Evolutionary conservation across 2,797 vertebrate genomes (phyloP), one percentile per base, ranked within the genome.

Genomic region (Phoebastria nigripes): DNA sequence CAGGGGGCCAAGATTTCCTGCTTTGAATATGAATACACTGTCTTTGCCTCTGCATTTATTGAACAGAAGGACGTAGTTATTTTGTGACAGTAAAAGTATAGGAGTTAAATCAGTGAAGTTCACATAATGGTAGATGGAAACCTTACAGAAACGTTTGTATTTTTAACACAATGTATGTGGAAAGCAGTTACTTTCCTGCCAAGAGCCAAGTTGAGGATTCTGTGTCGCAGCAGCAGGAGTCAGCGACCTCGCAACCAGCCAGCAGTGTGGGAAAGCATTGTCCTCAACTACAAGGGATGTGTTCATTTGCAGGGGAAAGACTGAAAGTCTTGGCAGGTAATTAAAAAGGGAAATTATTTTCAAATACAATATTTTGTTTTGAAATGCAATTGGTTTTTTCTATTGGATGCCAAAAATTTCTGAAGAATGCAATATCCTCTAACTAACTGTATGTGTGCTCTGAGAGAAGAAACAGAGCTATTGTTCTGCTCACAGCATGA

Each of bases 291-390:
- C 49, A 83, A 95, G 84, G 65, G 67, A 89, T 85, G 72, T 95
- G 72, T 74, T 91, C 58, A 1, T 78, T 81, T 91, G 82, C 71
- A 91, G 65, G 69, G 74, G 61, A 91, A 92, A 76, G 61, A 77
- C 82, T 78, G 52, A 87, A 95, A 86, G 78, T 61, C 82, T 94
- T 96, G 93, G 89, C 89, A 96, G 84, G 93, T 96, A 94, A 91
- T 91, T 92, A 90, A 94, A 97, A 87, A 42, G 26, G 90, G 87
- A 95, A 97, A 54, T 92, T 3, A 81, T 89, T 94, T 94, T 86
- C 58, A 91, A 95, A 91, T 92, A 89, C 58, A 91, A 24, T 83
- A 83, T 93, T 96, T 81, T 91, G 73, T 88, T 92, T 92, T 94
- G 63, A 96, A 95, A 92, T 74, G 58, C 46, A 58, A 55, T 90